These are phyloP conservation scores for Pelmatolapia mariae DNA, from an alignment of 2,113 vertebrate species.

Conservation along the genomic window DNA sequence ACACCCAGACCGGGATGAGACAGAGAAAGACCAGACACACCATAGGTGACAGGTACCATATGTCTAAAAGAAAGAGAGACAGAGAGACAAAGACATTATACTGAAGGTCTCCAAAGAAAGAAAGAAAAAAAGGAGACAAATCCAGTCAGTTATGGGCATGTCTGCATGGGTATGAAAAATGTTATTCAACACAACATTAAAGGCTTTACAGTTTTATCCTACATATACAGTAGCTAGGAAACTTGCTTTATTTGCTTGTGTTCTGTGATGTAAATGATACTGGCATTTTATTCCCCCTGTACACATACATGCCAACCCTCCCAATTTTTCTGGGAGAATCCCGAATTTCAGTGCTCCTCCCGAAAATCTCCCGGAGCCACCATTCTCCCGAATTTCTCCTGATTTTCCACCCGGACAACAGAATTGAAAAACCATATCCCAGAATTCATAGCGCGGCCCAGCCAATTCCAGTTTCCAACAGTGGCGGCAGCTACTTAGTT, in stretches of 20 bases:
- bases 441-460: background rate
- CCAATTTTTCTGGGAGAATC: background rate
- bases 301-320: background rate
- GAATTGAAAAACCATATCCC: background rate
- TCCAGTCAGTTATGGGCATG: background rate
- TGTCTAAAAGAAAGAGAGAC: conserved; percentile 59
- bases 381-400: background rate
- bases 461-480: background rate
- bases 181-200: background rate
- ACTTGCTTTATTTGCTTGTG: background rate
- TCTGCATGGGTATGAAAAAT: background rate
- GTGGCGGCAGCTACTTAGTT: background rate
- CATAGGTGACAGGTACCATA: conserved; percentile 78
- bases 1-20: conserved; percentile 86
- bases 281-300: background rate
- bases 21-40: conserved; percentile 79
- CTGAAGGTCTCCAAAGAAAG: background rate
- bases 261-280: background rate
- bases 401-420: background rate
- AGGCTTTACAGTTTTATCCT: background rate
- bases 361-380: background rate
- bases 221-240: background rate
- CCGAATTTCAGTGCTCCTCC: background rate
- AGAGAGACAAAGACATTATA: background rate
- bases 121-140: background rate